Percentiles rank a stretch among this genome's conserved stretches.
phyloP scores from a whole-genome alignment of 2,888 invertebrate species.

The Diplolepis rosae region DNA sequence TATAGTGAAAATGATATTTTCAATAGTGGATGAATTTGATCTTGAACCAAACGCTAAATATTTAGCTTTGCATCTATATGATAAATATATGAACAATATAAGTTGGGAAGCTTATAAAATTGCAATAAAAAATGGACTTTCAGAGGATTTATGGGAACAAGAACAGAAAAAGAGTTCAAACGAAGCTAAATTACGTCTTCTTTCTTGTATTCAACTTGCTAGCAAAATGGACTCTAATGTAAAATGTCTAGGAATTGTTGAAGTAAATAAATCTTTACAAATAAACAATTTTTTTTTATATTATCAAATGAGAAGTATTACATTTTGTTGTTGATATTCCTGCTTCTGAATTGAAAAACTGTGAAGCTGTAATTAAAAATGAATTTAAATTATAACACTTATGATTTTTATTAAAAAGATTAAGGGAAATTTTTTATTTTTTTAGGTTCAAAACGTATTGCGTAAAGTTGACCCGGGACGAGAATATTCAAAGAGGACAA shows the following conservation, averaged over 20 bases:
- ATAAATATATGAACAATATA: constrained; percentile 61
- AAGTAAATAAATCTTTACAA: constrained; percentile 52
- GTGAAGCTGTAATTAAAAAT: no score
- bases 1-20: constrained; percentile 56
- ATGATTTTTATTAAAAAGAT: no score
- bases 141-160: constrained; percentile 47
- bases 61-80: constrained; percentile 64
- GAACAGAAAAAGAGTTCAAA: constrained; percentile 50
- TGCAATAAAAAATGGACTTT: constrained; percentile 18
- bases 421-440: no score
- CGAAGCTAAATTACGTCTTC: constrained; percentile 58
- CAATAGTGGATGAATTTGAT: constrained; percentile 56
- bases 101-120: constrained; percentile 55
- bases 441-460: constrained; percentile 59
- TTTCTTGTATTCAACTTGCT: constrained; percentile 67
- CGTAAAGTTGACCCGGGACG: constrained; percentile 53
- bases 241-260: constrained; percentile 51
- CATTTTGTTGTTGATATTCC: no score
- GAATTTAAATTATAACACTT: no score
- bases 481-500: constrained; percentile 49
- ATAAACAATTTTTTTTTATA: no score
- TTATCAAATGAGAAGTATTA: no score
- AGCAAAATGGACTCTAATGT: constrained; percentile 65
- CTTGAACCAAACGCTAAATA: constrained; percentile 60
- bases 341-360: no score